These are phyloP conservation scores for Seira musarum DNA, from an alignment of 2,888 invertebrate species.

Conservation along the genomic window DNA sequence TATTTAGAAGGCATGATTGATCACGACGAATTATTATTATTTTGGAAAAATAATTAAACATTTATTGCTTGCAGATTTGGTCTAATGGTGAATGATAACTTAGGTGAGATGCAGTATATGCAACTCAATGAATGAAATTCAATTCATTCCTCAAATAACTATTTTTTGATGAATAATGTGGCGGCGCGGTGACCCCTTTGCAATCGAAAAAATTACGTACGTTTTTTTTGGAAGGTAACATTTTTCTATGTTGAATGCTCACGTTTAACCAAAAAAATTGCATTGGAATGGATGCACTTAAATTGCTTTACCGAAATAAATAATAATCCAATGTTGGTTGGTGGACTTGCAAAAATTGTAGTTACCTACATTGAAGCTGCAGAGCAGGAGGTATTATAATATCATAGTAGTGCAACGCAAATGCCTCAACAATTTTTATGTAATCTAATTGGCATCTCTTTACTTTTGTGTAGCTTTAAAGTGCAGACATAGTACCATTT, in stretches of 20 bases:
- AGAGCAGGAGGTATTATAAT: too few relatives aligned
- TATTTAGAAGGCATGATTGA: not conserved
- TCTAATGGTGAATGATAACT: not conserved
- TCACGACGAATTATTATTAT: constrained; percentile 10
- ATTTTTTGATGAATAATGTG: not conserved
- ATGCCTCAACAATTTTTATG: not conserved
- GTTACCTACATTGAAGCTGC: not conserved
- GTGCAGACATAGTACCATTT: not conserved
- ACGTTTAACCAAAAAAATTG: constrained; percentile 1
- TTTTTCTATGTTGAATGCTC: constrained; percentile 5
- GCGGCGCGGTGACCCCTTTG: constrained; percentile 35
- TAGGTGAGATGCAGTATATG: too few relatives aligned
- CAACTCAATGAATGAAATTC: too few relatives aligned
- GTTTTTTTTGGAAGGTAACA: constrained; percentile 8
- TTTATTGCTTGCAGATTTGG: not conserved
- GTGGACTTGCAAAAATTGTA: not conserved
- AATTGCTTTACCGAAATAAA: too few relatives aligned
- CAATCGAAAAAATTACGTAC: not conserved
- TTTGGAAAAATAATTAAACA: constrained; percentile 5
- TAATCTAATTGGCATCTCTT: not conserved
- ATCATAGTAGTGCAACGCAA: too few relatives aligned
- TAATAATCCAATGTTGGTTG: too few relatives aligned
- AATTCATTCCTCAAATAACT: too few relatives aligned
- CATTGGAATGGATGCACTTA: not conserved
- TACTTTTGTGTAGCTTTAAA: not conserved